Evolutionary conservation across 2,113 vertebrate genomes (phyloP), one percentile per base, ranked within the genome.

Genomic region (Caretta caretta): DNA sequence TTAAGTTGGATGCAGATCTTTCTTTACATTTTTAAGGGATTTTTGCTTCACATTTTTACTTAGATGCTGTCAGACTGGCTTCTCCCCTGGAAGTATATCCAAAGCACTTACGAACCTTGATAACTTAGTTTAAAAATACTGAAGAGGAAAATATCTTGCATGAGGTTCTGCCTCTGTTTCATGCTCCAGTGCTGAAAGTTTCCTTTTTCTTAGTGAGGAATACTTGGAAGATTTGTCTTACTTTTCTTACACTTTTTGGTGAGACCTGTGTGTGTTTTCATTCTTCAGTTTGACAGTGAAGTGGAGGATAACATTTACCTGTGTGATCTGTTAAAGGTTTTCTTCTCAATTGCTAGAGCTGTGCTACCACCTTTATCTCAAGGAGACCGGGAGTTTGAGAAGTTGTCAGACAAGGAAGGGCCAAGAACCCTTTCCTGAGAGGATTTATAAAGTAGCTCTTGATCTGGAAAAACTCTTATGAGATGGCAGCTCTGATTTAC

Each of bases 331-430:
- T 79, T 46, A 54, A 27, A n/a, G 54, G 2, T 53, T 91, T 90
- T 89, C 6, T 7, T 87, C 92, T 94, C 65, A 42, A 38, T 83
- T 51, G 51, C 72, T 85, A 92, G 19, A 12, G 27, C 2, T 84
- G 22, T 90, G 50, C 56, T 65, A 24, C 22, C 72, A 75, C 49
- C 86, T 49, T 31, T 27, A 57, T 20, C 42, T 35, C 79, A 92
- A 92, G 90, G 27, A 65, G n/a, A 79, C 85, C 48, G 27, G 48
- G 51, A 75, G 90, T 11, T 48, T 75, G 54, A 92, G 57, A 91
- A 59, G 80, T 91, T 56, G 27, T 93, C 82, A 59, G 49, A 8
- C 9, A 22, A 14, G 29, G 42, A 48, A 25, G 19, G n/a, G 19
- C 42, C 38, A 76, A 76, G 72, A 46, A 76, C 42, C 57, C 80